A percentile compares a stretch with the other conserved stretches of the same genome.
Evolutionary conservation across 1,140 invertebrate genomes (phyloP).

Genomic region (Trachelipus rathkii): DNA sequence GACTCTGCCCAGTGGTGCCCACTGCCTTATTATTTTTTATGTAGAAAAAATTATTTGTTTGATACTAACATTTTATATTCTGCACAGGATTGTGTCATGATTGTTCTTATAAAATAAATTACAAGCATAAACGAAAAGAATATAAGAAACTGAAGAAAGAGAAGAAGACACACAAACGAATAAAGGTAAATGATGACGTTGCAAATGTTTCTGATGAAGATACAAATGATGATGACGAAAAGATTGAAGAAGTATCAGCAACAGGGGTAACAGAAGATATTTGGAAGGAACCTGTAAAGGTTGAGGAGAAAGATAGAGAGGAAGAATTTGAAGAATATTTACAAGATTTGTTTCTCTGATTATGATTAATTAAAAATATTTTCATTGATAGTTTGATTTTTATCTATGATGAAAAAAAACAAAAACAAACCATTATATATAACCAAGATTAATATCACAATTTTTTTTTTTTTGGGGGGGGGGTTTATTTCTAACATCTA

Average conservation of each 20-base stretch:
- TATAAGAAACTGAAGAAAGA: background rate
- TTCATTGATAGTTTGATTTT: too few species aligned
- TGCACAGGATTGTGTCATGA: background rate
- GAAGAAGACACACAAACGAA: background rate
- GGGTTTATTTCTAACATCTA: too few species aligned
- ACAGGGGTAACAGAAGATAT: background rate
- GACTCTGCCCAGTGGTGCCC: too few species aligned
- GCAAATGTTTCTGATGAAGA: background rate
- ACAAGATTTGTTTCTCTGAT: conserved; percentile 22
- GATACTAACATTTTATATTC: too few species aligned
- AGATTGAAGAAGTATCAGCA: background rate
- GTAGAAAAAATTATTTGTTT: too few species aligned
- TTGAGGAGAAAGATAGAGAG: conserved; percentile 22
- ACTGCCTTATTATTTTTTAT: too few species aligned
- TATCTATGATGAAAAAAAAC: too few species aligned
- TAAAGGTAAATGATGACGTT: background rate
- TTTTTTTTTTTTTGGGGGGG: too few species aligned
- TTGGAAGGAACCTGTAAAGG: conserved; percentile 23
- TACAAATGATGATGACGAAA: background rate
- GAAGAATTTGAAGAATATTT: conserved; percentile 29
- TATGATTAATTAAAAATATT: background rate
- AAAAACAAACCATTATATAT: too few species aligned
- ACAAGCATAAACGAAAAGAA: background rate
- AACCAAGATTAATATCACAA: too few species aligned
- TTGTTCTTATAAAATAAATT: background rate